These are phyloP conservation scores for Oreotrochilus melanogaster DNA, from an alignment of 2,113 vertebrate species.

Conservation along the genomic window DNA sequence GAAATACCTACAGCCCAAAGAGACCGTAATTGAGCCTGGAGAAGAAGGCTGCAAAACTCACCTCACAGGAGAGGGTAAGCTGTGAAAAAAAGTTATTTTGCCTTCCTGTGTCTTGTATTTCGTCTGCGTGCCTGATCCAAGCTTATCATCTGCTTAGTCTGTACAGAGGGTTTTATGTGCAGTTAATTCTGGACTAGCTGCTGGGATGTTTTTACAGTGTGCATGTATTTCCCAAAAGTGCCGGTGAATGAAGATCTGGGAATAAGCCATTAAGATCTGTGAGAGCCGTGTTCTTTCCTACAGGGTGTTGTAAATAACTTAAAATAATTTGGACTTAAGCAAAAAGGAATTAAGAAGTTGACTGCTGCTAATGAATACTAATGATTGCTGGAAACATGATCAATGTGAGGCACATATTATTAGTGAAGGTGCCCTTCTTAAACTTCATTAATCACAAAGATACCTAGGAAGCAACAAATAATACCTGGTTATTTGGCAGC, in stretches of 20 bases:
- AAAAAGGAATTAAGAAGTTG: constrained; percentile 72
- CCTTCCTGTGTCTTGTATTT: neutral
- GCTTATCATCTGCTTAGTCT: constrained; percentile 2
- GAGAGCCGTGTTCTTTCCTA: constrained; percentile 58
- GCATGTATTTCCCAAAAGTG: constrained; percentile 51
- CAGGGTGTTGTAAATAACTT: constrained; percentile 68
- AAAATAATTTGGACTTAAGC: constrained; percentile 69
- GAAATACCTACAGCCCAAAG: neutral
- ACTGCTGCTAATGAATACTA: constrained; percentile 72
- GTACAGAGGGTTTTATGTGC: neutral
- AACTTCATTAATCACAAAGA: constrained; percentile 69
- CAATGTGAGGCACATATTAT: constrained; percentile 66
- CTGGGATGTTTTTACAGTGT: constrained; percentile 7
- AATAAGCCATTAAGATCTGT: constrained; percentile 58
- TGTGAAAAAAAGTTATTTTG: neutral
- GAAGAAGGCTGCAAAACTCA: neutral
- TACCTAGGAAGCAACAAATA: constrained; percentile 65
- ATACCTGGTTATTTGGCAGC: constrained; percentile 31
- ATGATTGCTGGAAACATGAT: constrained; percentile 68
- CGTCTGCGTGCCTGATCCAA: neutral
- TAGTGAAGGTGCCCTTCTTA: constrained; percentile 70
- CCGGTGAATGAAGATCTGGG: constrained; percentile 42
- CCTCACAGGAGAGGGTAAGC: neutral
- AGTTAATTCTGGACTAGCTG: constrained; percentile 22
- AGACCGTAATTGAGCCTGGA: neutral